These are phyloP conservation scores for Lysandra bellargus DNA, from an alignment of 2,888 invertebrate species.

Conservation along the genomic window DNA sequence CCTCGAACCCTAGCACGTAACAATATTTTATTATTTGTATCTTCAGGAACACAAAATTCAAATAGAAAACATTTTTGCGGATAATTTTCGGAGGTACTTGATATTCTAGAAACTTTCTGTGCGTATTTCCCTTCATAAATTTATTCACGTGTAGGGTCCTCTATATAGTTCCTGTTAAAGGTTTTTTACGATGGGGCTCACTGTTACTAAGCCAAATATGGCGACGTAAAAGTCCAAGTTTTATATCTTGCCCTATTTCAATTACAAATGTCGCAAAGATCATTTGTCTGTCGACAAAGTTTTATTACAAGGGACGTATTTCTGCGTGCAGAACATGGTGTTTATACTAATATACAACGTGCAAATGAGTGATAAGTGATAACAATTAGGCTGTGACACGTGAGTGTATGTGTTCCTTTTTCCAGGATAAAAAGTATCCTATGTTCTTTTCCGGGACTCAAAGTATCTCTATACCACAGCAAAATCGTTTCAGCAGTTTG, in stretches of 20 bases:
- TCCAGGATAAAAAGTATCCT: too few relatives aligned
- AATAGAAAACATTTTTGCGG: not conserved
- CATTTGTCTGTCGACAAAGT: not conserved
- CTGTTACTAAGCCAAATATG: not conserved
- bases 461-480: too few relatives aligned
- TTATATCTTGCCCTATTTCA: conserved; percentile 14
- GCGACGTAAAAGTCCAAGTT: not conserved
- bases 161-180: not conserved
- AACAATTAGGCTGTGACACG: too few relatives aligned
- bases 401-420: too few relatives aligned
- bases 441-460: too few relatives aligned
- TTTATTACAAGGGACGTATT: not conserved
- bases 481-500: too few relatives aligned
- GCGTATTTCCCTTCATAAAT: not conserved
- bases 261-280: conserved; percentile 4
- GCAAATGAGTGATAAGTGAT: too few relatives aligned
- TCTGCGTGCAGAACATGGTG: not conserved
- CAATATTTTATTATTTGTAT: too few relatives aligned
- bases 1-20: too few relatives aligned
- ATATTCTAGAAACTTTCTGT: not conserved
- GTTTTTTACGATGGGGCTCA: conserved; percentile 9
- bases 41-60: not conserved
- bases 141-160: not conserved
- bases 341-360: too few relatives aligned
- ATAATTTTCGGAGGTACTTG: not conserved